A percentile compares a stretch with the other conserved stretches of the same genome.
Conservation (phyloP, 2,797 vertebrate genomes). For the Fringilla coelebs region DNA sequence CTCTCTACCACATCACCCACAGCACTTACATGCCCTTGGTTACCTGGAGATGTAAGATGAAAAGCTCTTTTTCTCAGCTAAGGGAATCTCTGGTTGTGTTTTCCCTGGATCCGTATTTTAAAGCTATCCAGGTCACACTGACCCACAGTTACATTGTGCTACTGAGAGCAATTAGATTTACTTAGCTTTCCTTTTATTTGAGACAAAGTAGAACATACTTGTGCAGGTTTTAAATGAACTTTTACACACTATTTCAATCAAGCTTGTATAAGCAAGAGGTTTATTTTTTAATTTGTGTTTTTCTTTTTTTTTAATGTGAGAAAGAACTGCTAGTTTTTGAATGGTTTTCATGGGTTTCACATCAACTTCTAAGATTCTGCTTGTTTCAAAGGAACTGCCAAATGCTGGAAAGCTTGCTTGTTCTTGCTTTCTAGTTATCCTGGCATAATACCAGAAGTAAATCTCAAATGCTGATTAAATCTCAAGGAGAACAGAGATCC, state of each 20-base stretch:
- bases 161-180: background rate
- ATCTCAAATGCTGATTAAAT: slow-evolving; percentile 47
- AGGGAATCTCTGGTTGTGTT: background rate
- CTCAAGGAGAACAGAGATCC: background rate
- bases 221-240: background rate
- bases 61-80: background rate
- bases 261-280: background rate
- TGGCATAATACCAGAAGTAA: slow-evolving; percentile 31
- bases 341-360: background rate
- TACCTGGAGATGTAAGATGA: background rate
- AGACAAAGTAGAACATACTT: background rate
- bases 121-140: background rate
- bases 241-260: background rate
- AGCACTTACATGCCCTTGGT: background rate
- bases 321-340: background rate
- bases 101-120: background rate
- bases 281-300: background rate
- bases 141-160: background rate
- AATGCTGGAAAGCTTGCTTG: slow-evolving; percentile 2
- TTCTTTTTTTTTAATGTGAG: background rate
- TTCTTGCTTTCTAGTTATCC: slow-evolving; percentile 10
- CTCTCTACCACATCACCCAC: background rate
- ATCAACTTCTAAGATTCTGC: background rate
- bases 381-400: slow-evolving; percentile 4
- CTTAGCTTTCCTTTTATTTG: background rate